phyloP scores from a whole-genome alignment of 2,888 invertebrate species.

The Magallana nippona region DNA sequence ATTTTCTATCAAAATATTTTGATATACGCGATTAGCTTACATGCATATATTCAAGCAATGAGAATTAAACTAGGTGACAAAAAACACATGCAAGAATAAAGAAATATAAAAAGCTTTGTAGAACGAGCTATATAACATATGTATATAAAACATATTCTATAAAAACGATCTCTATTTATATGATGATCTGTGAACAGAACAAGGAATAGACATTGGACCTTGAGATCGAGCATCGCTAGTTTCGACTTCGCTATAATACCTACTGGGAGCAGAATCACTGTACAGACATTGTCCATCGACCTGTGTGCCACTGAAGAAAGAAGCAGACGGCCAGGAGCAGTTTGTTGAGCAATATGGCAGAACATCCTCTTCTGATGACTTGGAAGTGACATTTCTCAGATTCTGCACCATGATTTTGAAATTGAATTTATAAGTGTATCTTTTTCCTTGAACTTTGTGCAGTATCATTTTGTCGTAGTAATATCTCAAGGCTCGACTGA shows the following conservation, averaged over 20 bases:
- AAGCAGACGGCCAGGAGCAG: not conserved
- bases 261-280: not conserved
- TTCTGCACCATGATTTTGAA: conserved; percentile 61
- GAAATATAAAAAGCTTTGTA: too few species aligned
- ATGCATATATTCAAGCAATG: too few species aligned
- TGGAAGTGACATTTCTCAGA: conserved; percentile 45
- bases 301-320: not conserved
- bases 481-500: conserved; percentile 76
- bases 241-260: not conserved
- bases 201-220: not conserved
- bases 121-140: too few species aligned
- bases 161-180: not conserved
- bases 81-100: too few species aligned
- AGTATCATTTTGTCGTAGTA: conserved; percentile 80
- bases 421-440: conserved; percentile 76
- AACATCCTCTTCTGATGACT: not conserved
- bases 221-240: not conserved
- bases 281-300: not conserved
- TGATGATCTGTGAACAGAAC: not conserved
- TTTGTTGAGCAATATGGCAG: not conserved
- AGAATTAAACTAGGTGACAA: too few species aligned
- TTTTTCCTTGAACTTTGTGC: conserved; percentile 76
- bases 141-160: too few species aligned
- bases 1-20: too few species aligned
- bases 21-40: too few species aligned